Base-by-base conservation (phyloP, 2,113 vertebrate species). In the Hiodon tergisus region DNA sequence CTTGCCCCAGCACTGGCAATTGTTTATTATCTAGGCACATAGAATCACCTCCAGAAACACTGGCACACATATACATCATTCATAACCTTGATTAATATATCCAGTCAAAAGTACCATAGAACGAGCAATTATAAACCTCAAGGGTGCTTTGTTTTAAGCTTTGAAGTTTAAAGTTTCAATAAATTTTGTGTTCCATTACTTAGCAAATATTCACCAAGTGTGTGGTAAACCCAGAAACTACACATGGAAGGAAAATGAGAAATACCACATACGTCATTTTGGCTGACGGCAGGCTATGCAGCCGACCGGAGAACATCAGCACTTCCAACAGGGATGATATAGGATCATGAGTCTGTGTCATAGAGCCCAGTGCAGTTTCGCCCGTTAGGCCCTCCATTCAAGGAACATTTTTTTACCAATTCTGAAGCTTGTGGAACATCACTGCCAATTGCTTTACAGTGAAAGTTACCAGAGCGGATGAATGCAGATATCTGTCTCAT, bases 401-500 rank as follows among this genome's bases (percentile, higher is more conserved):
- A 50, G 9, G 46, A 6, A 16, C 53, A 13, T 46, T 31, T 58
- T 71, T 57, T 3, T n/a, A 9, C 6, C 3, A n/a, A 2, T 9
- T 4, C 46, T 66, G 6, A 17, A 31, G 10, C 5, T 73, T 53
- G 61, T n/a, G 3, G 2, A 9, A 17, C 31, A 76, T 59, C 48
- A 62, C 51, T 59, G 0, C 13, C n/a, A 31, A 11, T 2, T 75
- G 62, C 59, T 8, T 9, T 54, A 16, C 46, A 17, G 57, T 67
- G 6, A 63, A 51, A 16, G 48, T 4, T 67, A 75, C 73, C 73
- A 59, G 54, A 11, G 65, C 46, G 13, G 63, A 4, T 50, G n/a
- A n/a, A 75, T 31, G 16, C 53, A 10, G 11, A 10, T 6, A 52
- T 53, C 62, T 66, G 54, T 51, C n/a, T 72, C 69, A 53, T 78